Base-by-base conservation (phyloP, 2,797 vertebrate species). In the Gobionotothen gibberifrons region DNA sequence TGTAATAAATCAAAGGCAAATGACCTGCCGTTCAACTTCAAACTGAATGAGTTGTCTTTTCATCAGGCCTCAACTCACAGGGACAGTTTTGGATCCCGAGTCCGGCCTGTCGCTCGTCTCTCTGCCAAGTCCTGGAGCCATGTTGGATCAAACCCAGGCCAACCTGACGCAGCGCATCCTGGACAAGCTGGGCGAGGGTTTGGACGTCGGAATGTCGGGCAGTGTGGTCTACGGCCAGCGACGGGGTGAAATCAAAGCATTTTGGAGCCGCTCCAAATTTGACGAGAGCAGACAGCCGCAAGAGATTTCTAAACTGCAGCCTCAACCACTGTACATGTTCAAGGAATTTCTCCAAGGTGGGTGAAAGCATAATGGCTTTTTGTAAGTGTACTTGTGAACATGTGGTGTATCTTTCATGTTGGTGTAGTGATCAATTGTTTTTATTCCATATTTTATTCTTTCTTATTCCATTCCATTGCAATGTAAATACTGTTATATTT, bases 231-330 rank as follows among this genome's bases (percentile, higher is more conserved):
- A 82, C 0, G 91, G 93, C 22, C 91, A 71, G 68, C 93, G 97
- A 0, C 84, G 64, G 13, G 96, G 96, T 0, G 91, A 89, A 17
- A 93, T 85, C 82, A 93, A 82, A 55, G 84, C 92, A 0, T 97
- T 91, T 79, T 98, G 96, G 96, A 94, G 95, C 59, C 21, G 91
- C 19, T 91, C 90, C 1, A 95, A 95, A 73, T 92, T 90, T 5
- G 95, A 96, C 13, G 53, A 32, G 17, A 87, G 69, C 29, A 7
- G 0, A 5, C 26, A 13, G 11, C 88, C 92, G 0, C 86, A 85
- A 36, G 94, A 94, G 57, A 87, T 98, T 7, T 81, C 93, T 11
- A 97, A 96, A 79, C 82, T 88, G 56, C 16, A 55, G 1, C 92
- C 89, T 2, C 71, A 92, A 2, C 6, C 6, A 0, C 91, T 97